Base-by-base conservation (phyloP, 2,113 vertebrate genomes). In the Ancistrus triradiatus region DNA sequence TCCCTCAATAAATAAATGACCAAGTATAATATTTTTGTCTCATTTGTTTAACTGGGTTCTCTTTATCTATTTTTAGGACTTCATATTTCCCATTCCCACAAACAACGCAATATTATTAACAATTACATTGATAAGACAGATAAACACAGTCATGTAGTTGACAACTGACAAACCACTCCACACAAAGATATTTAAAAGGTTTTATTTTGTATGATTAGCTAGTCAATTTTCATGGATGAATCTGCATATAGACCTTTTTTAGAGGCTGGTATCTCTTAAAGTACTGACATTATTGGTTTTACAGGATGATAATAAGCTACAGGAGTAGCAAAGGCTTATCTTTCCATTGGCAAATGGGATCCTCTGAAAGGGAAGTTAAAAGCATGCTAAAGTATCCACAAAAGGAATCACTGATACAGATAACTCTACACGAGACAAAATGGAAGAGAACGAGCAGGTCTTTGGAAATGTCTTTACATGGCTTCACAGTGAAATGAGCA, bases 151-250 rank as follows among this genome's bases (percentile, higher is more conserved):
- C 17, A 57, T 17, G 6, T 19, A 53, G 38, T 37, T 42, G 22
- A 35, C 13, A 21, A 51, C 25, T 2, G 25, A 79, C 40, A 80
- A 63, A 79, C 50, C 63, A 80, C 76, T 69, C 53, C 53, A 73
- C 18, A 71, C 79, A 66, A 17, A 52, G 49, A 57, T 84, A 86
- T 73, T 77, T 78, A 83, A 89, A 85, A 85, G 74, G 73, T 51
- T 87, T 89, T 89, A 87, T 87, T 87, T 83, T 55, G 69, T 81
- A 76, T 77, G 77, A 68, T 85, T 74, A 74, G 58, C 72, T 81
- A 76, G 47, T 66, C 59, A 61, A 77, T 73, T 83, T 82, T 75
- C 80, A 74, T 71, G 80, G 69, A 76, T 77, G 79, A 77, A 77
- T 78, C 63, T 67, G 60, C 56, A 76, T 69, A 73, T 73, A 65